Evolutionary conservation across 37 sponge, comb jelly and placozoan genomes (phyloP), one percentile per base, ranked within the genome.

Genomic region (Hormiphora californensis): DNA sequence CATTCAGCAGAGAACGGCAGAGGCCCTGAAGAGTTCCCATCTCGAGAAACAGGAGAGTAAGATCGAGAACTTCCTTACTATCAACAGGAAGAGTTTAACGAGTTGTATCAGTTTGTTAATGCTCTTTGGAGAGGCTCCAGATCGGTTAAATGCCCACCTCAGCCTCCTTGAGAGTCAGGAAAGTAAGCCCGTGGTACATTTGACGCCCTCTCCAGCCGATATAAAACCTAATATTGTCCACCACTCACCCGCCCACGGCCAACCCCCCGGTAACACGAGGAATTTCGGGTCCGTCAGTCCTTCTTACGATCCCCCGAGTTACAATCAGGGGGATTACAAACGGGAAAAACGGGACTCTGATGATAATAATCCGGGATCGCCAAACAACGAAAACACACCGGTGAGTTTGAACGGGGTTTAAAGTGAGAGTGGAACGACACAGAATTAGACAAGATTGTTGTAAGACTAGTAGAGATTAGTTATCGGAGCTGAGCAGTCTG

Each of bases 21-120:
- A 65, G 37, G 67, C 67, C 19, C 67, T 65, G 17, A 65, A 65
- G 67, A 65, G 67, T 38, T 65, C 67, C 37, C 67, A 65, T 65
- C 35, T 65, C 4, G 67, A 65, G 38, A 65, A 65, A 65, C 67
- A 65, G 37, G 67, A 65, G 35, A 36, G 38, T 7, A 65, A 65
- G 37, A 65, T 65, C 4, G 67, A 65, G 35, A 65, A 65, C 67
- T 65, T 65, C 28, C 35, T 65, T 15, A 65, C 67, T 35, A 65
- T 65, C 33, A 65, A 65, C 67, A 27, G 67, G 37, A 65, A 65
- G 67, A 65, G 67, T 38, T 32, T 65, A 38, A 65, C 67, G 67
- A 65, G 67, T 65, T 65, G 67, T 65, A 65, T 65, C 37, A 65
- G 67, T 65, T 32, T 65, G 33, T 28, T 65, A 5, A 65, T 65